phyloP scores from a whole-genome alignment of 2,888 invertebrate species.

The Dascillus cervinus region DNA sequence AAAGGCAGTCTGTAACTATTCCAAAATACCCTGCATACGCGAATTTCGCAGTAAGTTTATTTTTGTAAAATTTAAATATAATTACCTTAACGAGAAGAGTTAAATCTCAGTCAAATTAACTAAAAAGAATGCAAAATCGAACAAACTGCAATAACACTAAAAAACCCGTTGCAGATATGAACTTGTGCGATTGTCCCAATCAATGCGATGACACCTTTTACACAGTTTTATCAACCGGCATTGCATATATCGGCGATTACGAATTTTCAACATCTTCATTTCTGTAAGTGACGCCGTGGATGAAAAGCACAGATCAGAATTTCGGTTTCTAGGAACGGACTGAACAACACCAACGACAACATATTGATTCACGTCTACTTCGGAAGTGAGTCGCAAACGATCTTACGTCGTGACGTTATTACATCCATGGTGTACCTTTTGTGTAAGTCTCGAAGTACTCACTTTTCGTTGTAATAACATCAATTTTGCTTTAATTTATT shows the following conservation, averaged over 20 bases:
- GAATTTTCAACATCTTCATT: neutral
- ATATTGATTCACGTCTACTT: constrained; percentile 30
- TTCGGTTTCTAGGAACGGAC: constrained; percentile 1
- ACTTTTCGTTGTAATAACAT: too few relatives aligned
- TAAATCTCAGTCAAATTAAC: too few relatives aligned
- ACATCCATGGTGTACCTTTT: constrained; percentile 34
- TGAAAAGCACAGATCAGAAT: neutral
- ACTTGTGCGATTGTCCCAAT: constrained; percentile 25
- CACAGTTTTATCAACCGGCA: constrained; percentile 20
- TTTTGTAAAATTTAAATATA: too few relatives aligned
- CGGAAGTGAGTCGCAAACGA: constrained; percentile 26
- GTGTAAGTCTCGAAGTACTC: constrained; percentile 29
- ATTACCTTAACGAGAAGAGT: too few relatives aligned
- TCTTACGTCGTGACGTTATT: constrained; percentile 29
- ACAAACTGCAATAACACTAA: too few relatives aligned
- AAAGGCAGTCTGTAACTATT: constrained; percentile 30
- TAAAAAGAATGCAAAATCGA: too few relatives aligned
- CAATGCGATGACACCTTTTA: constrained; percentile 34
- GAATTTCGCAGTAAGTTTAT: constrained; percentile 17
- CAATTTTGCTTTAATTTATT: too few relatives aligned
- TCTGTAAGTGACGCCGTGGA: neutral
- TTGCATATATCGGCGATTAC: neutral
- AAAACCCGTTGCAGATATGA: too few relatives aligned
- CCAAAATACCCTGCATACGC: constrained; percentile 30
- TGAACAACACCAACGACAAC: constrained; percentile 18